A percentile compares a stretch with the other conserved stretches of the same genome.
Evolutionary conservation across 2,888 invertebrate species (phyloP).

Genomic region (Cheiracanthium punctorium): DNA sequence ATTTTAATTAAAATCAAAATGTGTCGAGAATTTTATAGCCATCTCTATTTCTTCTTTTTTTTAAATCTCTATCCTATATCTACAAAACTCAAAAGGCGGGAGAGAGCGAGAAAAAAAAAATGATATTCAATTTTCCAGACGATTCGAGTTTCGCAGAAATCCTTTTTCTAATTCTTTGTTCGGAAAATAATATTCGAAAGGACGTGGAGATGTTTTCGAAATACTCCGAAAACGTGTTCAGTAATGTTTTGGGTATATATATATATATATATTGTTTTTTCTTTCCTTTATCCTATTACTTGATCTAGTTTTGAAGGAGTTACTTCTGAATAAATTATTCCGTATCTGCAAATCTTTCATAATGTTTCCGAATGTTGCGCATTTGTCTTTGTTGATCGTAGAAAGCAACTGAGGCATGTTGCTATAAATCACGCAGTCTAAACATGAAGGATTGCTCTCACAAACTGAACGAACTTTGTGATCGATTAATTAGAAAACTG

Average conservation of each 20-base stretch:
- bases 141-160: not conserved
- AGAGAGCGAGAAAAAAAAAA: not conserved
- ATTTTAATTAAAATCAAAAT: too few relatives aligned
- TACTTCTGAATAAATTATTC: not conserved
- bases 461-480: too few relatives aligned
- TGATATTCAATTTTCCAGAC: conserved; percentile 7
- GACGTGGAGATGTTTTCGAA: not conserved
- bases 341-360: too few relatives aligned
- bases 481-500: too few relatives aligned
- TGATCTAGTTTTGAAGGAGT: not conserved
- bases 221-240: not conserved
- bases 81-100: not conserved
- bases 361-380: too few relatives aligned
- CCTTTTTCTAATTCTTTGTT: not conserved
- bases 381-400: too few relatives aligned
- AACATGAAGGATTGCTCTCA: too few relatives aligned
- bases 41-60: too few relatives aligned
- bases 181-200: not conserved
- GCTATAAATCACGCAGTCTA: too few relatives aligned
- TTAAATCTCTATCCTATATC: too few relatives aligned
- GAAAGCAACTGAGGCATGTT: too few relatives aligned
- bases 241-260: not conserved
- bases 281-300: not conserved
- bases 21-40: too few relatives aligned
- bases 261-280: not conserved